These are phyloP conservation scores for Xylota sylvarum DNA, from an alignment of 2,888 invertebrate species.

Conservation along the genomic window DNA sequence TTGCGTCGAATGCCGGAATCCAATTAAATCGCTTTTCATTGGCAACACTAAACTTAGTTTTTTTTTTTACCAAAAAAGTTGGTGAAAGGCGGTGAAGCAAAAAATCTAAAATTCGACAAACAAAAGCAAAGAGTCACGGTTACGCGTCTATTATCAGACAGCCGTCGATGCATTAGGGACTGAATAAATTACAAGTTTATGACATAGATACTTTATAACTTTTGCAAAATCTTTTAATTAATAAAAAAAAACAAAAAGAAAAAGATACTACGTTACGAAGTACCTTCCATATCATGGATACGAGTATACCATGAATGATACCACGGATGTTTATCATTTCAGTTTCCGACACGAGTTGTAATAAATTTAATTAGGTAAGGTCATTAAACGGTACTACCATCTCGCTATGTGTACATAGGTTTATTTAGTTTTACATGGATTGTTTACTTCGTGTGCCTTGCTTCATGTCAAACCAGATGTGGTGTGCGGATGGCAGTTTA, in stretches of 20 bases:
- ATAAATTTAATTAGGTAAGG: constrained; percentile 45
- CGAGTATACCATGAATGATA: background rate
- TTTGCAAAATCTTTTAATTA: constrained; percentile 39
- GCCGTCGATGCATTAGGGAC: constrained; percentile 17
- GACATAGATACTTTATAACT: constrained; percentile 16
- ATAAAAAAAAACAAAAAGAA: constrained; percentile 2
- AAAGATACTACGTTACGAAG: constrained; percentile 27
- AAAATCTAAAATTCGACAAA: constrained; percentile 14
- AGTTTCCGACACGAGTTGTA: constrained; percentile 8
- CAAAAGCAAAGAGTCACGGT: constrained; percentile 19
- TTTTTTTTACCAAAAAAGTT: background rate
- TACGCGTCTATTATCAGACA: constrained; percentile 25
- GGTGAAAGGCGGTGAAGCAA: background rate
- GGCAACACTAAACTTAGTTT: constrained; percentile 12
- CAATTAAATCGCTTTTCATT: constrained; percentile 22
- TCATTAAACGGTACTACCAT: constrained; percentile 47
- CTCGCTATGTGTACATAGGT: constrained; percentile 1
- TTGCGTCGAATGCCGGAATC: background rate
- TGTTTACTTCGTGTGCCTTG: constrained; percentile 6
- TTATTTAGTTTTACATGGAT: constrained; percentile 4
- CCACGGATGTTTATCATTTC: constrained; percentile 1
- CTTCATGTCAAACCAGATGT: constrained; percentile 46
- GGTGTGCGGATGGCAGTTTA: constrained; percentile 21
- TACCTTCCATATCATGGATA: constrained; percentile 6
- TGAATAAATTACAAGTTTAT: constrained; percentile 43